A percentile compares a stretch with the other conserved stretches of the same genome.
Conservation (phyloP, 2,797 vertebrate genomes). For the Saguinus oedipus region DNA sequence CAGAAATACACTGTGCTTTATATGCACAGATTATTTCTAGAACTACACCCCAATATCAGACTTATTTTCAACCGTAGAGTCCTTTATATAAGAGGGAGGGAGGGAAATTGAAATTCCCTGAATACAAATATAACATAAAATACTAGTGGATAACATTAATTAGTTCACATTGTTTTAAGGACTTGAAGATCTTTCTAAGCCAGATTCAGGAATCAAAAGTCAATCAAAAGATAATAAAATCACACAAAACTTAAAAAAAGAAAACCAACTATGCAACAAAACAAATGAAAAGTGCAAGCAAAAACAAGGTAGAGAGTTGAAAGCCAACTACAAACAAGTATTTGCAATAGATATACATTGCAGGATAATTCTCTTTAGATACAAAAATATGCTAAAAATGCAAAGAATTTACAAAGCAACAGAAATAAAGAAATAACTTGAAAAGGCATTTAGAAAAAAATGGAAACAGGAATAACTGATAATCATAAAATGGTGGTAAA, state of each 20-base stretch:
- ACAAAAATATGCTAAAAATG: not conserved
- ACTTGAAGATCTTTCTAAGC: not conserved
- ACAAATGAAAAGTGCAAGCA: not conserved
- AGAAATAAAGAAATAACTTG: not conserved
- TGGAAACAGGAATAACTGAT: not conserved
- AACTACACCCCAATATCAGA: not conserved
- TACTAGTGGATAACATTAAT: not conserved
- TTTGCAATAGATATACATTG: not conserved
- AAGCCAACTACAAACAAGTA: not conserved
- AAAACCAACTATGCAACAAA: not conserved
- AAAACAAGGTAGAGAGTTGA: conserved; percentile 34
- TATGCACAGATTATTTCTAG: conserved; percentile 36
- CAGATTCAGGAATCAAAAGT: not conserved
- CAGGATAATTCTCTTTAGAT: not conserved
- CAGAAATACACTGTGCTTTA: conserved; percentile 34
- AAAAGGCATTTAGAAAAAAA: conserved; percentile 30
- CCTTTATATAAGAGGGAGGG: not conserved
- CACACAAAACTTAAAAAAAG: not conserved
- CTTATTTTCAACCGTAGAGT: conserved; percentile 36
- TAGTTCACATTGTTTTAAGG: not conserved
- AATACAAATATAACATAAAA: conserved; percentile 21
- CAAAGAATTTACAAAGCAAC: not conserved
- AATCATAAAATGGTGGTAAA: not conserved
- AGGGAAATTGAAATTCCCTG: not conserved
- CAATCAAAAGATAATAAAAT: conserved; percentile 4